Conservation (phyloP, 1,140 invertebrate species). For the Tetragnatha versicolor region DNA sequence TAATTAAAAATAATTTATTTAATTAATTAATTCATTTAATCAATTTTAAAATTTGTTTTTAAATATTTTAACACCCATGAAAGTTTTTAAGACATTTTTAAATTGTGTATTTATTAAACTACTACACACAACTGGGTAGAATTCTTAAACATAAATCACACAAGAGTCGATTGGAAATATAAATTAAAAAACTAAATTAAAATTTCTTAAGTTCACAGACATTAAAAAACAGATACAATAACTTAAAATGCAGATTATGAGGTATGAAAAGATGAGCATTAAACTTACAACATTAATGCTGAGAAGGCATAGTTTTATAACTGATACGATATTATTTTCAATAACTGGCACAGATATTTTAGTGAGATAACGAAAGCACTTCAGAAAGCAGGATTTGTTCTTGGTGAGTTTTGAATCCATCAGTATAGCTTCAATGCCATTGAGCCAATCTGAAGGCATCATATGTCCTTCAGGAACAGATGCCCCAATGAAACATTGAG, state of each 20-base stretch:
- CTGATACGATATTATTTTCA: not conserved
- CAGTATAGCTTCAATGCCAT: constrained; percentile 12
- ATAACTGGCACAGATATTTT: constrained; percentile 11
- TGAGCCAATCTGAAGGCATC: constrained; percentile 11
- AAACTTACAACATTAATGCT: constrained; percentile 22
- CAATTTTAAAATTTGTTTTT: too few species aligned
- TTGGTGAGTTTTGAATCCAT: not conserved
- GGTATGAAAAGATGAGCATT: not conserved
- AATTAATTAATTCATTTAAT: too few species aligned
- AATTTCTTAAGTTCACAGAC: not conserved
- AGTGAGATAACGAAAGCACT: constrained; percentile 19
- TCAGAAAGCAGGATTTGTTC: not conserved
- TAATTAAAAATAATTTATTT: too few species aligned
- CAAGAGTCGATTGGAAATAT: too few species aligned
- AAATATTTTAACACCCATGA: too few species aligned
- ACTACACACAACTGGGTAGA: too few species aligned
- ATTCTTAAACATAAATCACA: too few species aligned
- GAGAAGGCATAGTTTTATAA: constrained; percentile 17
- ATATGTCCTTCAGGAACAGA: not conserved
- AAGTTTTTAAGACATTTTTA: too few species aligned
- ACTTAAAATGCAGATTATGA: not conserved
- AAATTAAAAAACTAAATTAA: too few species aligned
- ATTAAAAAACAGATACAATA: not conserved
- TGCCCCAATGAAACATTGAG: constrained; percentile 15
- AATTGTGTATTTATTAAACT: too few species aligned